These are phyloP conservation scores for Acanthosepion esculentum DNA, from an alignment of 2,888 invertebrate genomes.

Conservation along the genomic window DNA sequence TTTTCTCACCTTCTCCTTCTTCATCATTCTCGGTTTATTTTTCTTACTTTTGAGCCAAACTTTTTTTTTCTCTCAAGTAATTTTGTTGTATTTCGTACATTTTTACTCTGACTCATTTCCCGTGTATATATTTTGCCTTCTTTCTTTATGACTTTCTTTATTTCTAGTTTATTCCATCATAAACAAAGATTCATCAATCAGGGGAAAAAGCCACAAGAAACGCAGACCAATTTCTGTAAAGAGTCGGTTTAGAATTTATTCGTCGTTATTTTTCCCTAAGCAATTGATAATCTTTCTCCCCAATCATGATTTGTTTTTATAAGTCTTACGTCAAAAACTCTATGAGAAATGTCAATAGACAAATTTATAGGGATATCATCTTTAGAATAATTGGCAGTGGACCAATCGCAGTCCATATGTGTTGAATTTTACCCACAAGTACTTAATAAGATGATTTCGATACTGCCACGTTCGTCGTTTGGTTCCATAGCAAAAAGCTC, in stretches of 20 bases:
- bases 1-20: background rate
- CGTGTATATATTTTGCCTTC: background rate
- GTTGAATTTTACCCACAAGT: too few relatives aligned
- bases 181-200: background rate
- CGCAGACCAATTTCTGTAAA: background rate
- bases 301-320: background rate
- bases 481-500: too few relatives aligned
- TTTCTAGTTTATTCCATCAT: background rate
- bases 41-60: background rate
- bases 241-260: background rate
- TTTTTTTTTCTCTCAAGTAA: background rate
- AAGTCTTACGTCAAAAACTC: background rate
- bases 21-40: background rate
- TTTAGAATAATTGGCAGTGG: slow-evolving; percentile 58
- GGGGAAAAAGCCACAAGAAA: background rate
- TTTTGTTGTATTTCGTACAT: background rate
- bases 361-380: slow-evolving; percentile 58
- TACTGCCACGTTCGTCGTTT: too few relatives aligned
- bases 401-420: slow-evolving; percentile 52
- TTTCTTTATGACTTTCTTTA: background rate
- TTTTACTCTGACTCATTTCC: background rate
- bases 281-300: background rate
- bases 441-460: too few relatives aligned
- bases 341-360: slow-evolving; percentile 49
- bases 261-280: background rate